Evolutionary conservation across 2,888 invertebrate genomes (phyloP).

Genomic region (Crossocerus cetratus): DNA sequence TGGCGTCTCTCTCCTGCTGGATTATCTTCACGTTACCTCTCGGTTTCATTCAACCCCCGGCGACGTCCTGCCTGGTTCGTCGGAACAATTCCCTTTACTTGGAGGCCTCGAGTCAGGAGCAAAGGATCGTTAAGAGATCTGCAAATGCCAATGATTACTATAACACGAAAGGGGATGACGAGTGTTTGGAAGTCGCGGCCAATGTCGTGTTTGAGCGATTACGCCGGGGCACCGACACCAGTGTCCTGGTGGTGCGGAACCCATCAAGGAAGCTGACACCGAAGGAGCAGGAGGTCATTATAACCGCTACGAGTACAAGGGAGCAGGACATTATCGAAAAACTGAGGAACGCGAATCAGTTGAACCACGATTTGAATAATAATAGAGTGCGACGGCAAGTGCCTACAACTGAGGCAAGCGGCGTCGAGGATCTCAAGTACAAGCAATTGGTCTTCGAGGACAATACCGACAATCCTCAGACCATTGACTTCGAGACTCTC

Average conservation of each 20-base stretch:
- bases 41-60: slow-evolving; percentile 96
- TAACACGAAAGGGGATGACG: slow-evolving; percentile 56
- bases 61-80: slow-evolving; percentile 88
- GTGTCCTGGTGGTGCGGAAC: slow-evolving; percentile 21
- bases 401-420: slow-evolving; percentile 31
- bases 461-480: slow-evolving; percentile 48
- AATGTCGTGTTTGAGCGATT: slow-evolving; percentile 72
- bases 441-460: slow-evolving; percentile 52
- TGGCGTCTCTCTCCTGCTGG: slow-evolving; percentile 96
- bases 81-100: slow-evolving; percentile 83
- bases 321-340: background rate
- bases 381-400: slow-evolving; percentile 40
- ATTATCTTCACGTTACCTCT: slow-evolving; percentile 97
- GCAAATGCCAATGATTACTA: slow-evolving; percentile 57
- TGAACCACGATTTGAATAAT: slow-evolving; percentile 10
- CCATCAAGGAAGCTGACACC: slow-evolving; percentile 1
- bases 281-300: slow-evolving; percentile 1
- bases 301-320: background rate
- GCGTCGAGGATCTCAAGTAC: slow-evolving; percentile 41
- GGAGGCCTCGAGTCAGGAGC: slow-evolving; percentile 79
- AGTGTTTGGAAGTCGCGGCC: slow-evolving; percentile 69
- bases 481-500: slow-evolving; percentile 66
- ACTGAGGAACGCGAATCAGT: background rate
- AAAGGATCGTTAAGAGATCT: slow-evolving; percentile 78
- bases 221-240: slow-evolving; percentile 61